Percentiles rank a stretch among this genome's conserved stretches.
phyloP scores from a whole-genome alignment of 2,888 invertebrate genomes.

The Pristionchus arcanus region DNA sequence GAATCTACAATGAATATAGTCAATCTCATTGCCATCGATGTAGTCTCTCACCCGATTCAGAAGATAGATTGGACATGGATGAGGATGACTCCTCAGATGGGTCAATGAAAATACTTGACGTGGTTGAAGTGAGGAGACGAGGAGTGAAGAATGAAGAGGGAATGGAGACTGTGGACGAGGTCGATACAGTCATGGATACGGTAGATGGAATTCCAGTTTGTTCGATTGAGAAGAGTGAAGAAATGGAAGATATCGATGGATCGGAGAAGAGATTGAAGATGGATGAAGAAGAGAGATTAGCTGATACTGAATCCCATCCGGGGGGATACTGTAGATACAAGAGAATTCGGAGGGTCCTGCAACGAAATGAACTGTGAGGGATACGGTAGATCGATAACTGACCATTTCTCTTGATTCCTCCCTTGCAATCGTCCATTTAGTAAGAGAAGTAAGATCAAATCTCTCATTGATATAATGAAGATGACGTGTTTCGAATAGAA shows the following conservation, averaged over 20 bases:
- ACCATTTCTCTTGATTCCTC: constrained; percentile 1
- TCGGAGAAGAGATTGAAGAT: constrained; percentile 44
- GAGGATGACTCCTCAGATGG: constrained; percentile 27
- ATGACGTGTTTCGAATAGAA: constrained; percentile 31
- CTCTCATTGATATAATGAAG: constrained; percentile 18
- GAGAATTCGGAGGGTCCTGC: constrained; percentile 37
- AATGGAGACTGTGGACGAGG: not conserved
- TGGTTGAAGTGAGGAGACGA: not conserved
- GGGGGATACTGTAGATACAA: constrained; percentile 38
- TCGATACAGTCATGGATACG: not conserved
- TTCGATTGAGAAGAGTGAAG: constrained; percentile 11
- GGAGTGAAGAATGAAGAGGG: not conserved
- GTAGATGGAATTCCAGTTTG: constrained; percentile 23
- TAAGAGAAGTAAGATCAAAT: not conserved
- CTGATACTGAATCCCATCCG: not conserved
- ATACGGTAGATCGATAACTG: not conserved
- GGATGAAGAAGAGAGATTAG: constrained; percentile 27
- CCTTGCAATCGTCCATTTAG: not conserved
- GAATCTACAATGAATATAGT: not conserved
- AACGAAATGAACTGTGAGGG: not conserved
- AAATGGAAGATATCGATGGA: not conserved
- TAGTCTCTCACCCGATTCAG: not conserved
- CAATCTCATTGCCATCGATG: not conserved
- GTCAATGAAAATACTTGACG: constrained; percentile 1
- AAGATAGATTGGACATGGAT: not conserved